Evolutionary conservation across 2,113 vertebrate genomes (phyloP), one percentile per base, ranked within the genome.

Genomic region (Spea multiplicata): DNA sequence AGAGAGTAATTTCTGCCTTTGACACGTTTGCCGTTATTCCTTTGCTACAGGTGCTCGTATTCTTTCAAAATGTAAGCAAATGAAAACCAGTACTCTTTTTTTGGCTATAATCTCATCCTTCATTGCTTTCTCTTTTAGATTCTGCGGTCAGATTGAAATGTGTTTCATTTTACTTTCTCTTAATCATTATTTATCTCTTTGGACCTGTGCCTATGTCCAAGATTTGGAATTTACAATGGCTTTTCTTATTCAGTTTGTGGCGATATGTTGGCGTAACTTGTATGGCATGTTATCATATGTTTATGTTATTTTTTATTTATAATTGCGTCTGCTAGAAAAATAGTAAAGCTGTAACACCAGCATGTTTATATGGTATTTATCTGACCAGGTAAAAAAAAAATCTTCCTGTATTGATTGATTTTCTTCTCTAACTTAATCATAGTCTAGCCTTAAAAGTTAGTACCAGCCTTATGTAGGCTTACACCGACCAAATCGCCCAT

Each of bases 41-140:
- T 48, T 6, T 69, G 46, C 46, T 69, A 69, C 66, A 69, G 66
- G 66, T 69, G 66, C 46, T 64, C 45, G 48, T 69, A 45, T 5
- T 69, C 49, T 48, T 69, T 69, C 14, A n/a, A 69, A 59, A 9
- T 59, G 45, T 49, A 48, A 44, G 7, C 44, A 69, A 69, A 69
- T 49, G 45, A 69, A 46, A 67, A 67, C 5, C 66, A 67, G 66
- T 67, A 5, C 9, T 61, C 46, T 44, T 67, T 61, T 67, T 44
- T 67, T 67, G 44, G 66, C 66, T 44, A 12, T 67, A 61, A 44
- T 67, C 66, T 67, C 66, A 46, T 8, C 30, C 44, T 12, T 67
- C 66, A 45, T 67, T 9, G 46, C 30, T 67, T 69, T 49, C 13
- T 47, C 45, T 69, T 14, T 46, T 67, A 12, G 9, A 67, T 8